phyloP scores from a whole-genome alignment of 92 coral and sea anemone species.

The Montipora capitata region DNA sequence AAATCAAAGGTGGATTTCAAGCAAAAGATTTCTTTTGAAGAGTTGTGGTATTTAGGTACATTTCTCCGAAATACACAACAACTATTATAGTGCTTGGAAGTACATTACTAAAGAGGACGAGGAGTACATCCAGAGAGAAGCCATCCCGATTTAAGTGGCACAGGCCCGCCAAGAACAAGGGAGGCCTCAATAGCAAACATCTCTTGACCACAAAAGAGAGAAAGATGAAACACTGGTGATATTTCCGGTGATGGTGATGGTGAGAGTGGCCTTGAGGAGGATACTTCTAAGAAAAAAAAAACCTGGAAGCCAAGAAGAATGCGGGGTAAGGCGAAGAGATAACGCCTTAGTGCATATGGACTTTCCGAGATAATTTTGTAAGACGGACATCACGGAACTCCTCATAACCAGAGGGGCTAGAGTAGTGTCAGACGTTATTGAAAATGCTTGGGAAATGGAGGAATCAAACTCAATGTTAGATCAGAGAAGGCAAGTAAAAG shows the following conservation, averaged over 20 bases:
- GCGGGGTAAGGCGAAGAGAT: background rate
- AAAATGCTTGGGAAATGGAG: background rate
- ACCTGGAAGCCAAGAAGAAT: too few species aligned
- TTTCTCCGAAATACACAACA: background rate
- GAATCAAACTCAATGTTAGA: conserved; percentile 4
- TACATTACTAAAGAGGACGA: background rate
- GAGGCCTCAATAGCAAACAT: background rate
- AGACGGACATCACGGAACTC: too few species aligned
- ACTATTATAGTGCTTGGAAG: background rate
- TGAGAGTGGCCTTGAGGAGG: too few species aligned
- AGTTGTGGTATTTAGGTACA: background rate
- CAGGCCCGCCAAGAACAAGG: background rate
- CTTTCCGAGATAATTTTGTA: background rate
- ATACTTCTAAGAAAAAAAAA: too few species aligned
- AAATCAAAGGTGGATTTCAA: conserved; percentile 21
- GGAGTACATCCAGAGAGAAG: background rate
- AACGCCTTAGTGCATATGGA: background rate
- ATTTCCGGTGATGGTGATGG: too few species aligned
- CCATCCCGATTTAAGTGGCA: background rate
- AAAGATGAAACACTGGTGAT: too few species aligned
- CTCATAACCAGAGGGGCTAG: too few species aligned
- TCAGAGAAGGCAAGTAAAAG: conserved; percentile 6
- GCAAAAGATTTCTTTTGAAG: background rate
- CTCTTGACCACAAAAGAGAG: background rate
- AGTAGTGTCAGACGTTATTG: conserved; percentile 26